These are phyloP conservation scores for Probaryconus sp. DNA, from an alignment of 1,140 invertebrate genomes.

Conservation along the genomic window DNA sequence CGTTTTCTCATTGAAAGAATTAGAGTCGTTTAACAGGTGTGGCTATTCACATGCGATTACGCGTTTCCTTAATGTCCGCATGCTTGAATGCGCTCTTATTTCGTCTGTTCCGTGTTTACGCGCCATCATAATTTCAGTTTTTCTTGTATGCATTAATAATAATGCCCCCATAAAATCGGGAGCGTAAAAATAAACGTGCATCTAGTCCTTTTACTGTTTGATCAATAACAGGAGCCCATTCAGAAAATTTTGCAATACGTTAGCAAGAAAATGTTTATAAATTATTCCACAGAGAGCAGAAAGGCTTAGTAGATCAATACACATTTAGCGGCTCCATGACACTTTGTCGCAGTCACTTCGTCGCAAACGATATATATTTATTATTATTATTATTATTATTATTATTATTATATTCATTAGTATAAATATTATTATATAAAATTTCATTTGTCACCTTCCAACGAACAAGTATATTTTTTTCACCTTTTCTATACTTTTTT, in stretches of 20 bases:
- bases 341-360: no score
- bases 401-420: no score
- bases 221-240: slow-evolving; percentile 26
- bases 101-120: slow-evolving; percentile 14
- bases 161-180: slow-evolving; percentile 23
- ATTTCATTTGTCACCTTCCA: no score
- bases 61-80: slow-evolving; percentile 15
- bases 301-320: no score
- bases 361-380: no score
- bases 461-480: no score
- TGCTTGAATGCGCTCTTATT: slow-evolving; percentile 1
- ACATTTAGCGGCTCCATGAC: no score
- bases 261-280: no score
- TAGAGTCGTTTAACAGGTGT: slow-evolving; percentile 20
- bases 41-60: slow-evolving; percentile 37
- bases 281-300: background rate
- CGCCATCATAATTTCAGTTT: slow-evolving; percentile 28
- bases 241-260: no score
- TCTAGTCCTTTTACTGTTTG: slow-evolving; percentile 30
- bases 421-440: no score
- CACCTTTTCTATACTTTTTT: no score
- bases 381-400: no score
- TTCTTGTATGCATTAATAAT: slow-evolving; percentile 35
- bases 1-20: slow-evolving; percentile 22
- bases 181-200: slow-evolving; percentile 23